phyloP scores from a whole-genome alignment of 2,797 vertebrate genomes.

The Lagocephalus sceleratus region DNA sequence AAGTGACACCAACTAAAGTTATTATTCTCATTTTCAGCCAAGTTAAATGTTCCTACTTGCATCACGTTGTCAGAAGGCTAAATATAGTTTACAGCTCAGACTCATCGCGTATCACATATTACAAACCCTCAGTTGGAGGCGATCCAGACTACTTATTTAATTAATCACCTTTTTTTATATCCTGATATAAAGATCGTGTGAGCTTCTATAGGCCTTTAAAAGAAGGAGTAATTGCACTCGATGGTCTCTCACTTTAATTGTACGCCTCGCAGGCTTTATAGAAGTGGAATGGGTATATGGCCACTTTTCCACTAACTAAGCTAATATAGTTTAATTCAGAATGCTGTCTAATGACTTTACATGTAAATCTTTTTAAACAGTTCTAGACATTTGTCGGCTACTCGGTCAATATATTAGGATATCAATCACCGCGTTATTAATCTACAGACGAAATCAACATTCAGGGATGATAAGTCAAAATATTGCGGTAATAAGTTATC shows the following conservation, averaged over 20 bases:
- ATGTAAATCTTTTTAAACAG: too few species aligned
- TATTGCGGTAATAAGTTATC: too few species aligned
- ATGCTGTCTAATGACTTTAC: too few species aligned
- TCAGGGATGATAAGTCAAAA: too few species aligned
- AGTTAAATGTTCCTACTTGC: slow-evolving; percentile 4
- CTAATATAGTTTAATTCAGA: background rate
- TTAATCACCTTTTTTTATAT: slow-evolving; percentile 20
- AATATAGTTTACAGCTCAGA: background rate
- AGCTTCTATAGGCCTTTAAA: slow-evolving; percentile 1
- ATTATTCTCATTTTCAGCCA: too few species aligned
- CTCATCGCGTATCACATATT: slow-evolving; percentile 4
- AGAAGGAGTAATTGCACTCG: slow-evolving; percentile 12
- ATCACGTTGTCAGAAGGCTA: background rate
- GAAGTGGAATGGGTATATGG: slow-evolving; percentile 75
- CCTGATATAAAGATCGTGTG: slow-evolving; percentile 12
- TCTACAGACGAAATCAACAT: too few species aligned
- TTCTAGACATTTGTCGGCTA: too few species aligned
- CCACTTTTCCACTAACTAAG: slow-evolving; percentile 43
- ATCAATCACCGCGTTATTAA: too few species aligned
- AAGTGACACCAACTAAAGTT: too few species aligned
- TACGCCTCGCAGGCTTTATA: slow-evolving; percentile 61
- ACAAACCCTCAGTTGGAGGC: slow-evolving; percentile 19
- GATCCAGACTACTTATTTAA: slow-evolving; percentile 37
- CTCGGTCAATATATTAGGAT: too few species aligned
- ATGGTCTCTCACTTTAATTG: slow-evolving; percentile 51